Conservation (phyloP, 2,113 vertebrate genomes). For the Chroicocephalus ridibundus region DNA sequence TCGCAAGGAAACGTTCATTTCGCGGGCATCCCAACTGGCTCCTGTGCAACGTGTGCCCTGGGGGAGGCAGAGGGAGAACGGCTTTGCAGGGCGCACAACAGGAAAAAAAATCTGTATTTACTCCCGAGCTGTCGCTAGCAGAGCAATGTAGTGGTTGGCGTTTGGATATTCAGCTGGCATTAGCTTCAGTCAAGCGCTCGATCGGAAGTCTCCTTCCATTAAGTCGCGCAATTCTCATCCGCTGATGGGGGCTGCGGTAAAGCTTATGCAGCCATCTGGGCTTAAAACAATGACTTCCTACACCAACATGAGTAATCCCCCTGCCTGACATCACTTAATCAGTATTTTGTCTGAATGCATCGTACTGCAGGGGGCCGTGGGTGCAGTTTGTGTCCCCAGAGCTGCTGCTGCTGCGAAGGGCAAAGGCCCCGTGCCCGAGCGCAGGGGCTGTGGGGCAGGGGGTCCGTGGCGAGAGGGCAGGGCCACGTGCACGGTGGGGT, state of each 20-base stretch:
- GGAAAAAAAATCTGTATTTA: not conserved
- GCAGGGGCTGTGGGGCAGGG: accelerated
- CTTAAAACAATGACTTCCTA: slow-evolving; percentile 17
- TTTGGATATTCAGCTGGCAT: not conserved
- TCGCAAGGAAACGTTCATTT: accelerated
- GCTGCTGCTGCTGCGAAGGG: not conserved
- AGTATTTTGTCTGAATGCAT: not conserved
- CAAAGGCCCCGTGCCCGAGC: accelerated
- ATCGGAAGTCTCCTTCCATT: slow-evolving; percentile 12
- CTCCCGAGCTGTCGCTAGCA: not conserved
- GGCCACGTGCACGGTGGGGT: accelerated
- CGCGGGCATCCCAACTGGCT: accelerated
- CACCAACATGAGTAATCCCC: slow-evolving; percentile 35
- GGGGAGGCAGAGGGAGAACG: accelerated
- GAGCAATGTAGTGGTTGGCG: not conserved
- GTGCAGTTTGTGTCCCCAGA: not conserved
- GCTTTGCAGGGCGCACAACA: not conserved
- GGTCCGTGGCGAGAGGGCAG: accelerated
- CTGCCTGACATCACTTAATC: not conserved
- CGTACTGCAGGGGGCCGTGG: not conserved
- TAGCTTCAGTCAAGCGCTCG: not conserved
- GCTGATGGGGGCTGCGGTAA: not conserved
- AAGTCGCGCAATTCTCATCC: not conserved
- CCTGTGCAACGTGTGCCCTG: accelerated
- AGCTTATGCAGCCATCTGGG: slow-evolving; percentile 7